Evolutionary conservation across 2,888 invertebrate genomes (phyloP), one percentile per base, ranked within the genome.

Genomic region (Andrena fulva): DNA sequence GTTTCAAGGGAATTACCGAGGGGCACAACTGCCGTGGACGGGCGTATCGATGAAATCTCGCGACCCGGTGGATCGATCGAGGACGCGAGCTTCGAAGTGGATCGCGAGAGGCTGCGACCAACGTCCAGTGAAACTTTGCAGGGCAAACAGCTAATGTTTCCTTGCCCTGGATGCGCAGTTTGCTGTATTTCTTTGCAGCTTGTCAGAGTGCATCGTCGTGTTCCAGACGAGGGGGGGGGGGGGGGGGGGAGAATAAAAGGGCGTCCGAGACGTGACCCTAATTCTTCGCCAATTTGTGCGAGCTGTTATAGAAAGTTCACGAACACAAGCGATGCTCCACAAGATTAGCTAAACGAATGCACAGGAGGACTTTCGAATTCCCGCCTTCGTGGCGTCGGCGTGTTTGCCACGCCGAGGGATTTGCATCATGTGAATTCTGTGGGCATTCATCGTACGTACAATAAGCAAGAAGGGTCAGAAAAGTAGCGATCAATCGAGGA

Each of bases 101-200:
- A 42, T 42, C 33, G 63, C 42, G 24, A 42, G 63, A 33, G 52
- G 35, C 35, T 31, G 54, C 69, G 16, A 20, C 56, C 29, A 68
- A 56, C 68, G 27, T n/a, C 24, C 27, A 56, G 20, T 6, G 33
- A 56, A 69, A 69, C 69, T 69, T 56, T 56, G n/a, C 69, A 33
- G 24, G 29, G 56, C 35, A 54, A 69, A 69, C 69, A 33, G 56
- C 52, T 69, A 69, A 69, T 56, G 33, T 69, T 69, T 54, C 69
- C 56, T 69, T 54, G 66, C 29, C 48, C 66, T 16, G 27, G 66
- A 66, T 42, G 42, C 48, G 48, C 48, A 50, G 66, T 66, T 66
- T 24, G 42, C 64, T 12, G 50, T 50, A 29, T 52, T 52, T 29
- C 67, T 52, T 67, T 27, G 67, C 35, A 52, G 24, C 67, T 63